Evolutionary conservation across 2,113 vertebrate species (phyloP).

Genomic region (Athene noctua): DNA sequence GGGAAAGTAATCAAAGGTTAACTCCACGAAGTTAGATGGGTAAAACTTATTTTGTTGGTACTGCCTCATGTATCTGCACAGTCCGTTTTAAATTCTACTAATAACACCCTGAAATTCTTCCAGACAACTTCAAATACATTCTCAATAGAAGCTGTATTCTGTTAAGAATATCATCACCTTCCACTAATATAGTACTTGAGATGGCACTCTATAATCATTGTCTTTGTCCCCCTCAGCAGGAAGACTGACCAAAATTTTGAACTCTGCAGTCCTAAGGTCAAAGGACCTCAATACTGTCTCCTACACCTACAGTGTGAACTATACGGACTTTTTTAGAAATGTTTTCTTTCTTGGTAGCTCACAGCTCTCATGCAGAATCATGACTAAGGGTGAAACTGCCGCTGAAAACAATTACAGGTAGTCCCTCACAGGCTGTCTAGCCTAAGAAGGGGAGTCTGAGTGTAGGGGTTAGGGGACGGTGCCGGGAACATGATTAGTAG

Average conservation of each 20-base stretch:
- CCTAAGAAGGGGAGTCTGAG: not conserved
- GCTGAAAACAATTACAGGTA: not conserved
- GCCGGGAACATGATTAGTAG: not conserved
- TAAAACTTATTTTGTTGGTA: not conserved
- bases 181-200: not conserved
- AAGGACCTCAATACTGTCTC: not conserved
- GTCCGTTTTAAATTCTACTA: not conserved
- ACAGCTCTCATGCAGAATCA: not conserved
- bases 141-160: not conserved
- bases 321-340: not conserved
- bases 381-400: not conserved
- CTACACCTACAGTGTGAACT: not conserved
- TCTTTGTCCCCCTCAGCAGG: not conserved
- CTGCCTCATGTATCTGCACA: not conserved
- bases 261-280: not conserved
- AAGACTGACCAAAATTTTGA: not conserved
- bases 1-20: not conserved
- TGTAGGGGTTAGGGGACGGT: too few species aligned
- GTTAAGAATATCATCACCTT: not conserved
- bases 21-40: not conserved
- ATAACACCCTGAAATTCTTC: not conserved
- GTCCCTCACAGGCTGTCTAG: not conserved
- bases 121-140: not conserved
- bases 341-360: not conserved
- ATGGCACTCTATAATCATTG: not conserved